Evolutionary conservation across 30 jellyfish, hydroid and myxozoan species (phyloP).

Genomic region (Aurelia sp.): DNA sequence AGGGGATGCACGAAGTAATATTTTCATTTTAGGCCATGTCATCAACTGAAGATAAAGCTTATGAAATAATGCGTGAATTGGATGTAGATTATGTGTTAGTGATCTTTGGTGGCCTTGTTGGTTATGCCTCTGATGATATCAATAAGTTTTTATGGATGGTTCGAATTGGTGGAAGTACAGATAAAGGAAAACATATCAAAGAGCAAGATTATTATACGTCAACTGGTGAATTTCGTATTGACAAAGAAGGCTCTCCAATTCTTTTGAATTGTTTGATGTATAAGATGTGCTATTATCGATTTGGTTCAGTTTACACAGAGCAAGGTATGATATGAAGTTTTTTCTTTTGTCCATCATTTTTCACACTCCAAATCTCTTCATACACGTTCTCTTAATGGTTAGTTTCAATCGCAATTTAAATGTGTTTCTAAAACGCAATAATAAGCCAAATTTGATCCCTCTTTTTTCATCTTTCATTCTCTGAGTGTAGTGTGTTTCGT

Average conservation of each 20-base stretch:
- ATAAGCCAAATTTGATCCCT: too few species aligned
- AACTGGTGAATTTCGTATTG: slow-evolving; percentile 96
- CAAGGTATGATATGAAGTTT: slow-evolving; percentile 69
- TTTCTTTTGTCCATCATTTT: too few species aligned
- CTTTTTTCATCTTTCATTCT: too few species aligned
- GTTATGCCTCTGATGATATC: slow-evolving; percentile 98
- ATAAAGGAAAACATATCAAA: slow-evolving; percentile 88
- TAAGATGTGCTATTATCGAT: slow-evolving; percentile 98
- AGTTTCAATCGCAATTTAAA: too few species aligned
- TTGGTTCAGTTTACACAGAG: slow-evolving; percentile 98
- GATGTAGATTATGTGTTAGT: slow-evolving; percentile 98
- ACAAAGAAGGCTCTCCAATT: slow-evolving; percentile 95
- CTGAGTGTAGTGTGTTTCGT: too few species aligned
- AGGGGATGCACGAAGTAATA: too few species aligned
- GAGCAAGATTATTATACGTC: slow-evolving; percentile 94
- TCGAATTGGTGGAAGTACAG: slow-evolving; percentile 99
- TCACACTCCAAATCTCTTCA: too few species aligned
- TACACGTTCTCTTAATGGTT: too few species aligned
- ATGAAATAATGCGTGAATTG: slow-evolving; percentile 95
- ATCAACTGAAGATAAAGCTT: slow-evolving; percentile 96
- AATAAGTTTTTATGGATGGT: slow-evolving; percentile 99
- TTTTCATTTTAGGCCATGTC: slow-evolving; percentile 87
- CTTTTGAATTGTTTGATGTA: slow-evolving; percentile 95
- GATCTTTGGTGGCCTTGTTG: slow-evolving; percentile 98
- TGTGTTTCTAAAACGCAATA: too few species aligned